phyloP scores from a whole-genome alignment of 2,888 invertebrate genomes.

The Ceriagrion tenellum region DNA sequence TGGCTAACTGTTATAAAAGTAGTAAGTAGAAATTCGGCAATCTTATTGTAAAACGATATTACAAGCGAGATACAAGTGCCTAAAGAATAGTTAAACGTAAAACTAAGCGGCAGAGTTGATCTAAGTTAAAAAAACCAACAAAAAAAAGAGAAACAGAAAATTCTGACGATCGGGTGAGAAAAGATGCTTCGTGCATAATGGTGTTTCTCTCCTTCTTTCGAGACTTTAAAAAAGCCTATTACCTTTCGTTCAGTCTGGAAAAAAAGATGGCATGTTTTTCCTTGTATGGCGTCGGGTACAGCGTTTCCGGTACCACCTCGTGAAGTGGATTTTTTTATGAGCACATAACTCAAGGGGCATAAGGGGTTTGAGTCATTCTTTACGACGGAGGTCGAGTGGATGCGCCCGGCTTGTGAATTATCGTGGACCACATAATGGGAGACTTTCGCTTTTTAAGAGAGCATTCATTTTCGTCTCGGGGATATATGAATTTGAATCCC shows the following conservation, averaged over 20 bases:
- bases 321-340: constrained; percentile 26
- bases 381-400: constrained; percentile 5
- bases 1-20: neutral
- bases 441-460: constrained; percentile 36
- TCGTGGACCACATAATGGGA: constrained; percentile 4
- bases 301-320: constrained; percentile 15
- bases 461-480: constrained; percentile 22
- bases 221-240: constrained; percentile 1
- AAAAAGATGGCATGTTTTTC: constrained; percentile 35
- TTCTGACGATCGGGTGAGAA: neutral
- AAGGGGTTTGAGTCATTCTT: constrained; percentile 28
- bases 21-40: neutral
- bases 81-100: neutral
- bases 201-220: neutral
- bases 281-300: constrained; percentile 25
- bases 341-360: neutral
- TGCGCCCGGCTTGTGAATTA: neutral
- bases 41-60: neutral
- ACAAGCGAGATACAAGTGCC: neutral
- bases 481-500: constrained; percentile 17
- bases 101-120: neutral
- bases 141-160: neutral
- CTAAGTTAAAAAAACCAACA: neutral
- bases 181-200: neutral
- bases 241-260: neutral